These are phyloP conservation scores for Dysdera silvatica DNA, from an alignment of 1,140 invertebrate genomes.

Conservation along the genomic window DNA sequence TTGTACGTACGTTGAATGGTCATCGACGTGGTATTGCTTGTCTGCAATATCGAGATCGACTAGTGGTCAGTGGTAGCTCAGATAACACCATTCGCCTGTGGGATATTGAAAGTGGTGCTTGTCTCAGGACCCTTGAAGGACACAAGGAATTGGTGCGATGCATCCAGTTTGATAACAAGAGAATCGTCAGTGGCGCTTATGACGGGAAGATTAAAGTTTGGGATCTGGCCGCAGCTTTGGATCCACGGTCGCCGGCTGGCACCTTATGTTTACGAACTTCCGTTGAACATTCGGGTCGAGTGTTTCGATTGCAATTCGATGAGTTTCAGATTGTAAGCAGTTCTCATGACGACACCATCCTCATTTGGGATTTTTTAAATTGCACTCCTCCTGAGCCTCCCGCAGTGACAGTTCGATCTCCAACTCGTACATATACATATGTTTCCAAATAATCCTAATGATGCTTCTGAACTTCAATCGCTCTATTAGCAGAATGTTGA, in stretches of 20 bases:
- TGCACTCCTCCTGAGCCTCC: constrained; percentile 42
- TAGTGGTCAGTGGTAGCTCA: constrained; percentile 96
- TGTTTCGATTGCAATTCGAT: constrained; percentile 98
- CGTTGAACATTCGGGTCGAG: constrained; percentile 96
- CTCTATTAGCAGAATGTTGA: too few species aligned
- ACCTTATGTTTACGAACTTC: constrained; percentile 90
- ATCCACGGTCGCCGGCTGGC: constrained; percentile 82
- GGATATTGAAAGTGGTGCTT: constrained; percentile 98
- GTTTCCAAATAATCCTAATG: constrained; percentile 36
- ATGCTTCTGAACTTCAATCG: too few species aligned
- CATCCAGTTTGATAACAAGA: constrained; percentile 92
- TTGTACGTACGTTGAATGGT: constrained; percentile 96
- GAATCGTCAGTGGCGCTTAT: constrained; percentile 98
- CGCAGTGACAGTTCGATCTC: constrained; percentile 31
- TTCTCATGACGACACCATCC: constrained; percentile 98
- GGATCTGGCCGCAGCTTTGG: constrained; percentile 93
- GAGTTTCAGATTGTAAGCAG: constrained; percentile 99
- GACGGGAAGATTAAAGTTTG: constrained; percentile 99
- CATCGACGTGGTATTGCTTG: constrained; percentile 99
- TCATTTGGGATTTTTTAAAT: constrained; percentile 99
- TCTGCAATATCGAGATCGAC: constrained; percentile 91
- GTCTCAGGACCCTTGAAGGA: constrained; percentile 90
- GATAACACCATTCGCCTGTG: constrained; percentile 99
- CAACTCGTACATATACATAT: constrained; percentile 37
- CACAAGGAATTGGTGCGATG: constrained; percentile 98